Percentiles rank a stretch among this genome's conserved stretches.
Evolutionary conservation across 2,113 vertebrate genomes (phyloP).

Genomic region (Cyanocitta stelleri): DNA sequence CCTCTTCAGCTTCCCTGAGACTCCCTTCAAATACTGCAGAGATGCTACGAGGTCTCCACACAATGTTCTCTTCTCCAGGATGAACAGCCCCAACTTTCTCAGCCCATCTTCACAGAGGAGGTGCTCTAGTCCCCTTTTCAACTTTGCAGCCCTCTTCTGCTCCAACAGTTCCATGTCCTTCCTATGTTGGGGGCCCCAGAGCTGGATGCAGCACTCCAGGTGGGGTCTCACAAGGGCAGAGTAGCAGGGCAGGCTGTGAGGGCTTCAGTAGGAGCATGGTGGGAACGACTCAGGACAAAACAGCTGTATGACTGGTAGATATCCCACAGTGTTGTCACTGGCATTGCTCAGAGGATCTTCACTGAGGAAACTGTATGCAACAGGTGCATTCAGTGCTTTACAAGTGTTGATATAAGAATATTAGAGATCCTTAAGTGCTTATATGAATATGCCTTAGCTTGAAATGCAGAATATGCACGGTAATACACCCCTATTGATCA

Average conservation of each 20-base stretch:
- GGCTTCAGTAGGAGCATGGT: not conserved
- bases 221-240: not conserved
- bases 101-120: not conserved
- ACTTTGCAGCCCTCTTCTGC: too few relatives aligned
- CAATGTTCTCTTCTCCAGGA: not conserved
- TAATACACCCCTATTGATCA: not conserved
- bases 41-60: accelerated
- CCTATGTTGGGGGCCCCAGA: not conserved
- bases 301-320: not conserved
- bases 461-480: not conserved
- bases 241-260: not conserved
- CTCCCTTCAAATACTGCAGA: too few relatives aligned
- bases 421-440: not conserved
- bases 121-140: not conserved
- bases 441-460: not conserved
- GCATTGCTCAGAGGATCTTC: not conserved
- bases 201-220: not conserved
- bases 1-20: not conserved
- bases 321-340: not conserved
- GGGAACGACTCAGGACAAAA: not conserved
- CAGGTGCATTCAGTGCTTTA: not conserved
- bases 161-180: not conserved
- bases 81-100: not conserved
- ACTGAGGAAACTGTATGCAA: not conserved
- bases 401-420: not conserved